Evolutionary conservation across 2,888 invertebrate genomes (phyloP), one percentile per base, ranked within the genome.

Genomic region (Vesta saturnalis): DNA sequence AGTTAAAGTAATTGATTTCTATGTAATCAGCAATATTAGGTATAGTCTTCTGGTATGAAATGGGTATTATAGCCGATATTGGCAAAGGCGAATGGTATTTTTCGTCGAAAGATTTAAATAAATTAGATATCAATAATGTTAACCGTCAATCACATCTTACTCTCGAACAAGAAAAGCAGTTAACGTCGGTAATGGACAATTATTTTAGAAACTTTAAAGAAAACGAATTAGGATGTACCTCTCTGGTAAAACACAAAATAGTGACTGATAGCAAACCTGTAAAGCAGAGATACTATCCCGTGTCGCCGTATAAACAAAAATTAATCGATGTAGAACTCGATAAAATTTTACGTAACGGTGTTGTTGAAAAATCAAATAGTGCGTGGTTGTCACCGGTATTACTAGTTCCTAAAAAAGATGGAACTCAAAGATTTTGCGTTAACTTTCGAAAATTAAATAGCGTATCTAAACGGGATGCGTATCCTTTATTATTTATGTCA

Each of bases 41-140:
- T 22, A 57, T 47, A 8, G 56, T 60, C 15, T 68, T 64, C 19
- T 68, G 64, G 64, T 1, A 5, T 4, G 35, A 22, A 15, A 68
- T 49, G 49, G 49, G 49, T 15, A 15, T 16, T 6, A 14, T 54
- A 18, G 15, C 49, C 5, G 16, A 14, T 10, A 49, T 49, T 14
- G 2, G 16, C 15, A 49, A 19, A 16, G 49, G 49, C 6, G 49
- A 49, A 15, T 49, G 49, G 49, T 49, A 46, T 46, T 46, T 46
- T n/a, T 8, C 46, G 15, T n/a, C 10, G 12, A 14, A 46, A 5
- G 15, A 46, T 8, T 8, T n/a, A 49, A 15, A 49, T 19, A 18
- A 4, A 14, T 3, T 3, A 3, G 18, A 15, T 5, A 49, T n/a
- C 19, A 15, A 15, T 10, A 15, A 15, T 14, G 12, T 16, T 1